Base-by-base conservation (phyloP, 2,113 vertebrate species). In the Uria lomvia region DNA sequence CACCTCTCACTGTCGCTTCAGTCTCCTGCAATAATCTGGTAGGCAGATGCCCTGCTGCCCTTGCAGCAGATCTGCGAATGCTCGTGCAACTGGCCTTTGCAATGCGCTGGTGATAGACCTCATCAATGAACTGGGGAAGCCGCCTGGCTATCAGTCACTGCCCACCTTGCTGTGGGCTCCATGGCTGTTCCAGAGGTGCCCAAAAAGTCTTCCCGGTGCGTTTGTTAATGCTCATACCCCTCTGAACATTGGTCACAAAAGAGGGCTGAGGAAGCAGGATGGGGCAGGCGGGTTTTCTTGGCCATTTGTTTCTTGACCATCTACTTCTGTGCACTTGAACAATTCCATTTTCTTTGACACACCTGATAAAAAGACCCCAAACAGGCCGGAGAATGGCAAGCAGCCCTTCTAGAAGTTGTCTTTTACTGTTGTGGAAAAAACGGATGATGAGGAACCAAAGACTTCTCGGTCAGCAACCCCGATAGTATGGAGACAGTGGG, bases 401-500 rank as follows among this genome's bases (percentile, higher is more conserved):
- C 11, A 26, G 76, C 23, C 30, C 36, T 50, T 56, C 36, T 6
- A 36, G 49, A 23, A 27, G 29, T 1, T 29, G 15, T 16, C 43
- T 27, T 9, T 0, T 16, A 19, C 27, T 11, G 20, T 30, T 5
- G 38, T 5, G 36, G 40, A 26, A 36, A 11, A 49, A 18, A 27
- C 18, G 36, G 47, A n/a, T 30, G 76, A 12, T 34, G 38, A 16
- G 62, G 3, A 30, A 34, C 32, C 21, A 15, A 52, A 60, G 53
- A 40, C 45, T 32, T 19, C 30, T 17, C 3, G 2, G 45, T 12
- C 42, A 8, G 72, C 34, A 27, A 2, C 43, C 15, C 4, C 0
- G 2, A 2, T 0, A 20, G 15, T 1, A 1, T 0, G 20, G 65
- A 13, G 38, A 26, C 10, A 8, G 52, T 0, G 18, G 52, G 11